Conservation (phyloP, 2,888 invertebrate species). For the Sthenelais limicola region DNA sequence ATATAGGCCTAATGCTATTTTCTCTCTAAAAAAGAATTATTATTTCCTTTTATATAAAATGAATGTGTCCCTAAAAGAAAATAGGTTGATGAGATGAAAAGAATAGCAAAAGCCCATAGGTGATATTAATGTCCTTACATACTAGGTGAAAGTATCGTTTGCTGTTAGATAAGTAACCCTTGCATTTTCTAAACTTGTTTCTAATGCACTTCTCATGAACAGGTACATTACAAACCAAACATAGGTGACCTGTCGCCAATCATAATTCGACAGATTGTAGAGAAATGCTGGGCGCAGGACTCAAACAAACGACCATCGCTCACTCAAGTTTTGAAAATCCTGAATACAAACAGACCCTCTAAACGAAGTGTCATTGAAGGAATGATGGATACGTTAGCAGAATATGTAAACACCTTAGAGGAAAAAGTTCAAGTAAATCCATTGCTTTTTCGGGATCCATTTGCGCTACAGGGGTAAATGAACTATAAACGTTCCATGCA, state of each 20-base stretch:
- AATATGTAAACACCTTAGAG: constrained; percentile 62
- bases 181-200: too few species aligned
- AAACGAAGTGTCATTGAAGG: constrained; percentile 63
- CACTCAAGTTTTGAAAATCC: neutral
- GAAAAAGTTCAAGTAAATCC: constrained; percentile 55
- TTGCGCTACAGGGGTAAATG: neutral
- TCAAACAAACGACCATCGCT: constrained; percentile 56
- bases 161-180: too few species aligned
- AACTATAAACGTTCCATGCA: too few species aligned
- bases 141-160: too few species aligned
- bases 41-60: too few species aligned
- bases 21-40: too few species aligned
- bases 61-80: too few species aligned
- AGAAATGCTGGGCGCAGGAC: constrained; percentile 58
- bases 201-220: too few species aligned
- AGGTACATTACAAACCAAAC: constrained; percentile 58
- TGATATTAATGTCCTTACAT: too few species aligned
- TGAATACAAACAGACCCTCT: constrained; percentile 55
- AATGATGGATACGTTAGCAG: constrained; percentile 68
- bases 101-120: too few species aligned
- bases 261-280: constrained; percentile 56
- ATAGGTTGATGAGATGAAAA: too few species aligned
- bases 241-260: constrained; percentile 52
- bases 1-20: too few species aligned
- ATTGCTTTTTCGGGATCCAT: neutral